Conservation (phyloP, 92 coral and sea anemone species). For the Phenganax stokvisi region DNA sequence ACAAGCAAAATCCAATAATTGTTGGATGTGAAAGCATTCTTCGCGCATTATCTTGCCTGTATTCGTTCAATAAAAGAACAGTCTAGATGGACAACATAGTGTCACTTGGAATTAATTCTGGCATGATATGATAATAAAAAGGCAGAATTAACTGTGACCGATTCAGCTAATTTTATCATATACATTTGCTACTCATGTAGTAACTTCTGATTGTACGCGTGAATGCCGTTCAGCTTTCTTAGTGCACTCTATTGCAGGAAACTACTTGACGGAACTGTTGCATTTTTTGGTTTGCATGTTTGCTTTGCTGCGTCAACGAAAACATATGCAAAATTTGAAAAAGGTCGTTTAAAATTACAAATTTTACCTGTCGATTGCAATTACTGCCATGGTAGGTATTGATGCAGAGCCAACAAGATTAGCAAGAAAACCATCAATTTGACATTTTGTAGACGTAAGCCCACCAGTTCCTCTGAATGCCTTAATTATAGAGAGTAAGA, state of each 20-base stretch:
- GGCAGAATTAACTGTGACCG: too few relatives aligned
- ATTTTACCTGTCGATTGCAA: conserved; percentile 77
- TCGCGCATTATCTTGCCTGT: too few relatives aligned
- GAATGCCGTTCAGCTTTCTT: background rate
- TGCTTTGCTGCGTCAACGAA: too few relatives aligned
- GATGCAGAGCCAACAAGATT: conserved; percentile 70
- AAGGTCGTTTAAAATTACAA: background rate
- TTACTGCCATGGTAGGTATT: conserved; percentile 73
- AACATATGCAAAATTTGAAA: background rate
- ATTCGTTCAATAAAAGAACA: too few relatives aligned
- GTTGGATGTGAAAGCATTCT: too few relatives aligned
- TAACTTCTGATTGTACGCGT: background rate
- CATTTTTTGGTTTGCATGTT: too few relatives aligned
- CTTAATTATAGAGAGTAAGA: conserved; percentile 61
- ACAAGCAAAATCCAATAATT: too few relatives aligned
- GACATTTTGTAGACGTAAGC: conserved; percentile 57
- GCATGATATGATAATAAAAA: too few relatives aligned
- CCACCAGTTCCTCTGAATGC: conserved; percentile 52
- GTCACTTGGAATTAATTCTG: too few relatives aligned
- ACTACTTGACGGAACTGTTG: too few relatives aligned
- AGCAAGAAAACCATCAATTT: conserved; percentile 69
- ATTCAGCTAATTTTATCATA: too few relatives aligned
- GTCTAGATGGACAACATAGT: too few relatives aligned
- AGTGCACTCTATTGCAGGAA: background rate
- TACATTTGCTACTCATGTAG: background rate